A percentile compares a stretch with the other conserved stretches of the same genome.
phyloP scores from a whole-genome alignment of 2,113 vertebrate genomes.

The Leucopsar rothschildi region DNA sequence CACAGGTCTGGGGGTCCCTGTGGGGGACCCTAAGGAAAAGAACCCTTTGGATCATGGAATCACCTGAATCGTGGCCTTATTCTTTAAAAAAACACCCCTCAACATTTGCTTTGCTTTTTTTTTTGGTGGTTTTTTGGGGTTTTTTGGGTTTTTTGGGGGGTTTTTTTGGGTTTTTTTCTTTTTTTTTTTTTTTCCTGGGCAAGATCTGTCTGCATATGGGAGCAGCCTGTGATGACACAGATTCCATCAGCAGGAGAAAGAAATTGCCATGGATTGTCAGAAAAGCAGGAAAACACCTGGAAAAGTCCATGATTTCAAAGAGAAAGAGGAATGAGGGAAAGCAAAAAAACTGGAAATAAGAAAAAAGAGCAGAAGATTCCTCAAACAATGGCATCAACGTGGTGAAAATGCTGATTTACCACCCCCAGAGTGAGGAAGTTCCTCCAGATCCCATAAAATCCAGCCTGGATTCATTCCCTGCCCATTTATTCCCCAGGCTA shows the following conservation, averaged over 20 bases:
- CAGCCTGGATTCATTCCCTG: rapidly evolving
- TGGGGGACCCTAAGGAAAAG: not conserved
- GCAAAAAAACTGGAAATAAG: not conserved
- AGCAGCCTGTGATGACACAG: not conserved
- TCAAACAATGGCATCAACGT: rapidly evolving
- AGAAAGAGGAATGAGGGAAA: not conserved
- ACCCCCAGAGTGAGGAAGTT: not conserved
- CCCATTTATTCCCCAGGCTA: not conserved
- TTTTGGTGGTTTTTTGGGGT: too few relatives aligned
- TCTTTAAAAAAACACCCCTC: not conserved
- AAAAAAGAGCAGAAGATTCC: not conserved
- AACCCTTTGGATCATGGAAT: not conserved
- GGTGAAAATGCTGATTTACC: not conserved
- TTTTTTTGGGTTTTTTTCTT: too few relatives aligned
- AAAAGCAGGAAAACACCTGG: not conserved
- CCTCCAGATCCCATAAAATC: rapidly evolving
- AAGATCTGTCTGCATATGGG: not conserved
- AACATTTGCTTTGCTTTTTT: not conserved
- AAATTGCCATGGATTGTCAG: rapidly evolving
- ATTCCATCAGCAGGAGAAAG: not conserved
- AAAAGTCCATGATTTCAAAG: not conserved
- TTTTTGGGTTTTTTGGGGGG: too few relatives aligned
- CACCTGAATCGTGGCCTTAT: not conserved
- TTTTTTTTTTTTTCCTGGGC: not conserved
- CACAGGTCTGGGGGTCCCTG: not conserved